phyloP scores from a whole-genome alignment of 2,113 vertebrate genomes.

The Glaucidium brasilianum region DNA sequence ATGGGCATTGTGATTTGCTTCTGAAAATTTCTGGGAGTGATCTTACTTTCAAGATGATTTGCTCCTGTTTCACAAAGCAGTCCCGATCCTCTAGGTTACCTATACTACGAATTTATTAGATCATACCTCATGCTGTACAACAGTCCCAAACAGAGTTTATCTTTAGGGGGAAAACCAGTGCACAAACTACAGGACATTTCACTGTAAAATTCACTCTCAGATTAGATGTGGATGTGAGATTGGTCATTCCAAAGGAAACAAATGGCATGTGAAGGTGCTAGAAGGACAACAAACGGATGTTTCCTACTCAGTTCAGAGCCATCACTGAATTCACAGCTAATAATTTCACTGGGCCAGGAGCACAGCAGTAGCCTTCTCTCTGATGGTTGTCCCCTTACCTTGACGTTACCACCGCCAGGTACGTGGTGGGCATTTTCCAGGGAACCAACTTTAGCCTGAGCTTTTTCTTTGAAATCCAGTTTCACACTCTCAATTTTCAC shows the following conservation, averaged over 20 bases:
- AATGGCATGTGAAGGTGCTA: neutral
- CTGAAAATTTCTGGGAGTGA: neutral
- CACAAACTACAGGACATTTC: neutral
- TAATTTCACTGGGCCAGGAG: neutral
- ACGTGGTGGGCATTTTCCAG: constrained; percentile 92
- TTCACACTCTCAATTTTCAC: constrained; percentile 96
- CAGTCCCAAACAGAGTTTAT: neutral
- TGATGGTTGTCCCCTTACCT: constrained; percentile 75
- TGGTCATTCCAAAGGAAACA: neutral
- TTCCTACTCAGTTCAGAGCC: neutral
- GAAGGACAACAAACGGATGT: neutral
- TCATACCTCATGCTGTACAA: neutral
- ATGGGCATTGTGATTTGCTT: neutral
- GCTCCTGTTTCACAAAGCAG: neutral
- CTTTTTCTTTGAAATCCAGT: constrained; percentile 99
- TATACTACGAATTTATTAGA: neutral
- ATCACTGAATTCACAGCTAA: neutral
- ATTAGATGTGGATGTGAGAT: neutral
- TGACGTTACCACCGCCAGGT: constrained; percentile 87
- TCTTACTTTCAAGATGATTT: neutral
- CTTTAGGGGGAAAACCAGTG: neutral
- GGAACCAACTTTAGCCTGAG: constrained; percentile 97
- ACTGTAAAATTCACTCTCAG: neutral
- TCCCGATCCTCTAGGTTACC: neutral
- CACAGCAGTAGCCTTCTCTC: neutral